Evolutionary conservation across 2,797 vertebrate genomes (phyloP), one percentile per base, ranked within the genome.

Genomic region (Cossypha heuglini): DNA sequence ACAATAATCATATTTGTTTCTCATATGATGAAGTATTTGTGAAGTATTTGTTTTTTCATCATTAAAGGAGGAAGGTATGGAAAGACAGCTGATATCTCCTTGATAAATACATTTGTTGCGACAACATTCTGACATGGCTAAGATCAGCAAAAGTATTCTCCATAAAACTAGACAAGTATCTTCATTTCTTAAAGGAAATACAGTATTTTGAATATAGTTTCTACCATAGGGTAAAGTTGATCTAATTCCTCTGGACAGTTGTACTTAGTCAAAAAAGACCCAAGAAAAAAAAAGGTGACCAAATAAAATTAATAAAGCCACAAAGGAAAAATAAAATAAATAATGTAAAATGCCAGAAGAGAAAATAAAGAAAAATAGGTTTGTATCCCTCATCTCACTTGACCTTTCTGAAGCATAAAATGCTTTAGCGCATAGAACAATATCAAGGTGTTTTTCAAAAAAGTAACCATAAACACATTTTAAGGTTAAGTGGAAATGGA

Each of bases 401-500:
- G 81, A 95, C 43, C 78, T 86, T 96, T 93, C 46, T 84, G 51
- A 94, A 88, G 54, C 42, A 81, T 73, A 66, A 97, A 92, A 83
- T 45, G 38, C 35, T 96, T 89, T 77, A 91, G 63, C 86, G 43
- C 29, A 54, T 95, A 89, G 87, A 94, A 86, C 31, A 2, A 46
- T 89, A 93, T 43, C 43, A 84, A 71, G 20, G 37, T 1, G 2
- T 77, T 80, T 88, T 94, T 91, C 55, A 77, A 72, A 82, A 74
- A 4, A 79, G 62, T 72, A 58, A 35, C 43, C 59, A 9, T 2
- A 19, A 51, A 48, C 22, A 77, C 42, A 71, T 92, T 96, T 95
- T 91, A 90, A 90, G 45, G 52, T 73, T 89, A 94, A 91, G 71
- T 90, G 69, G 35, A 46, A 92, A 67, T 69, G 40, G 37, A 22